These are phyloP conservation scores for Carcina quercana DNA, from an alignment of 2,888 invertebrate species.

Conservation along the genomic window DNA sequence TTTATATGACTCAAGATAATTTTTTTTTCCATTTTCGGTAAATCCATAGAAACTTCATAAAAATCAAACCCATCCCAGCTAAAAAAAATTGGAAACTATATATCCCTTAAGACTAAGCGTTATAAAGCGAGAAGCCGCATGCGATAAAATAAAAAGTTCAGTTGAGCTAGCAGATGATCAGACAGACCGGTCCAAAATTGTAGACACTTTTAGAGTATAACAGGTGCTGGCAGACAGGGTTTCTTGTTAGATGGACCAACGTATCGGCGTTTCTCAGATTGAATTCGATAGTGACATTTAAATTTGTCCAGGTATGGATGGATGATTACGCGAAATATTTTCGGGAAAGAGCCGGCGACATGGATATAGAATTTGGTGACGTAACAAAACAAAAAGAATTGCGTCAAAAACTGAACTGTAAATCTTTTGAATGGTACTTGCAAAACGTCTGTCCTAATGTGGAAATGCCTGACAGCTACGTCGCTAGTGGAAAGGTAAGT, in stretches of 20 bases:
- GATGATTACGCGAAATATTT: conserved; percentile 97
- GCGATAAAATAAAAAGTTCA: no score
- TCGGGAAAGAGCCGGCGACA: conserved; percentile 94
- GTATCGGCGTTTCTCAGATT: no score
- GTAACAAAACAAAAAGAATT: conserved; percentile 84
- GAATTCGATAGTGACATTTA: neutral
- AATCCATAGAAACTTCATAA: no score
- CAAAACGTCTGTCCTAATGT: conserved; percentile 97
- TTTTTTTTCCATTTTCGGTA: no score
- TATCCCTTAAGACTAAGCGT: no score
- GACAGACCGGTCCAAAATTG: no score
- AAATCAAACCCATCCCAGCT: no score
- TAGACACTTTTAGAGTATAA: neutral
- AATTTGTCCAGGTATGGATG: conserved; percentile 83
- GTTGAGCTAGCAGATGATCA: no score
- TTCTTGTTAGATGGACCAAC: no score
- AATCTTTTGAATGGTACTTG: conserved; percentile 97
- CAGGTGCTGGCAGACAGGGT: neutral
- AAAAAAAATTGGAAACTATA: no score
- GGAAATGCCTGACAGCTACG: conserved; percentile 94
- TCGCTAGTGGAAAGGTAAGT: conserved; percentile 94
- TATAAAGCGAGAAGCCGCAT: no score
- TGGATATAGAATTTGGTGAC: conserved; percentile 93
- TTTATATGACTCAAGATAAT: no score
- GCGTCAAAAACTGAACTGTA: conserved; percentile 88